Evolutionary conservation across 2,797 vertebrate species (phyloP), one percentile per base, ranked within the genome.

Genomic region (Siniperca undulata): DNA sequence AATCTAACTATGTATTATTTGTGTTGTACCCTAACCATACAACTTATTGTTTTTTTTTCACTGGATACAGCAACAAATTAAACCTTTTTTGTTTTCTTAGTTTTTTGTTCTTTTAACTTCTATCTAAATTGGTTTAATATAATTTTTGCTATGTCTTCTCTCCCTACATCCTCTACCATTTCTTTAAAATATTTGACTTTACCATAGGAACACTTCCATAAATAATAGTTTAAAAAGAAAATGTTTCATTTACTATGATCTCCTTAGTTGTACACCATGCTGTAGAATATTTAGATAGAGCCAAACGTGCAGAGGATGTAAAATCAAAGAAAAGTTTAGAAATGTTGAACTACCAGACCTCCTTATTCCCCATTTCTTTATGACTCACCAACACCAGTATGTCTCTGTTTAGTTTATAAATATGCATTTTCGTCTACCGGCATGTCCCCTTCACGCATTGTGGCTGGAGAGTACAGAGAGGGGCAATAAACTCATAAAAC

Each of bases 371-470:
- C 7, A 1, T 76, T 64, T 82, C 65, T 55, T 56, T 4, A 24
- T 5, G 82, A 77, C 5, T 55, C 44, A 56, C 19, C 17, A 34
- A 34, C 59, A 61, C 65, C 46, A 34, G 13, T 30, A 65, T 52
- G 56, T 78, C 30, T 73, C 3, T 85, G 70, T 86, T 86, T 84
- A 36, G 27, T 83, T 89, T 65, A 71, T 70, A 84, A 88, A 89
- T 80, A 84, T n/a, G 8, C 16, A 40, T 84, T 79, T 72, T 81
- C 13, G 40, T 59, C 74, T 53, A 27, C 79, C 78, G 34, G 46
- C 62, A 81, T 69, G 61, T 60, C 17, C 7, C 46, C 42, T 52
- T 16, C 50, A n/a, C 3, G 7, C 36, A 2, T 27, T 3, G 44
- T n/a, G 27, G 24, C 4, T 46, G n/a, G 1, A 30, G 30, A 56